Conservation (phyloP, 2,113 vertebrate genomes). For the Numenius arquata region DNA sequence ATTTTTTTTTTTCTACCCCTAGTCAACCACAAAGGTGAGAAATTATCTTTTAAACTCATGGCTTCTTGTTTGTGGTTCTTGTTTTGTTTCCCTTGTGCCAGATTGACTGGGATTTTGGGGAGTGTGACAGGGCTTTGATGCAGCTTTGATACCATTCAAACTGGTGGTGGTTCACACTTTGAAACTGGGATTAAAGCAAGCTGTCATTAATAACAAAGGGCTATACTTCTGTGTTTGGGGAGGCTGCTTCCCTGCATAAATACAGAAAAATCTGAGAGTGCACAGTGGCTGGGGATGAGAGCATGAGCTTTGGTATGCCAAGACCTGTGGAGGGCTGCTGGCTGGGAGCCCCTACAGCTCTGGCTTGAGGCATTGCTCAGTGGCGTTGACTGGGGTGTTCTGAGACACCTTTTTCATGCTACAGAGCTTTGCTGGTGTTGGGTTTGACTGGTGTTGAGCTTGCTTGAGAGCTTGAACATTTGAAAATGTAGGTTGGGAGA, state of each 20-base stretch:
- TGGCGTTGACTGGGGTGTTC: rapidly evolving
- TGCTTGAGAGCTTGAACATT: neutral
- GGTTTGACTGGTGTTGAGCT: neutral
- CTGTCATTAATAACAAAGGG: neutral
- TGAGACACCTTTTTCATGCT: rapidly evolving
- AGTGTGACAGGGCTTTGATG: neutral
- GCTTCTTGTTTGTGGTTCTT: neutral
- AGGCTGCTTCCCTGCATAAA: neutral
- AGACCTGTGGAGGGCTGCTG: neutral
- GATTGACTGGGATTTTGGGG: neutral
- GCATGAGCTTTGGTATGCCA: neutral
- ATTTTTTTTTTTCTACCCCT: neutral
- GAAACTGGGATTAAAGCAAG: neutral
- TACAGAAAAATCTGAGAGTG: neutral
- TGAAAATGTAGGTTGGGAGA: neutral
- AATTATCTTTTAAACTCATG: neutral
- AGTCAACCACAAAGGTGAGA: neutral
- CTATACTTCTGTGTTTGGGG: neutral
- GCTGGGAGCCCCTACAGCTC: neutral
- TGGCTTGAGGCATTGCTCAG: neutral
- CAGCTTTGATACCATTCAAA: neutral
- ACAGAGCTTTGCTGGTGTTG: neutral
- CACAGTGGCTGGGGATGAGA: neutral
- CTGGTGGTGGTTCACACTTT: neutral
- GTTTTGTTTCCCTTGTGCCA: neutral